Evolutionary conservation across 2,113 vertebrate genomes (phyloP), one percentile per base, ranked within the genome.

Genomic region (Thamnophis sirtalis): DNA sequence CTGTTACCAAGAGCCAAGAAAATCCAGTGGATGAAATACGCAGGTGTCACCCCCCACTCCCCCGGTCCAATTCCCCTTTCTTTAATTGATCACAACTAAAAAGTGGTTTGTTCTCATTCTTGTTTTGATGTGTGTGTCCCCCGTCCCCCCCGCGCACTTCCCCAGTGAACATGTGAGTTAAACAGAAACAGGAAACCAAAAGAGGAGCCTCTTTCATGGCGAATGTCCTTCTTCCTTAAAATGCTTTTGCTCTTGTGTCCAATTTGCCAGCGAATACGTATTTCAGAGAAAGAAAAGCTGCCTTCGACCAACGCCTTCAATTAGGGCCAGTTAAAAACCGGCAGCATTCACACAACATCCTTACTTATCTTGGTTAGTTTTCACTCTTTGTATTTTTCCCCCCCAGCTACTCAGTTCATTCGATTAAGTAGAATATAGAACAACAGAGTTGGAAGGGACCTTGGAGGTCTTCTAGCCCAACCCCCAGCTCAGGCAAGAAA

Each of bases 101-200:
- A 80, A 80, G 33, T 80, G 43, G 17, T 9, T 33, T 33, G 63
- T 33, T n/a, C 60, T n/a, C 60, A 1, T n/a, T 80, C 68, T 38
- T 26, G 58, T 33, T 80, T 73, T 73, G 7, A 19, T n/a, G 28
- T 68, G 28, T 1, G 8, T 54, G 53, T 73, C 19, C 19, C 19
- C n/a, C n/a, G n/a, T n/a, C 5, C 5, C 0, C 0, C 17, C 26
- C 13, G 0, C 5, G 43, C 43, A 43, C 5, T 80, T 38, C 17
- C 17, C 33, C 17, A 4, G 17, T 43, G 17, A 43, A 80, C 38
- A 80, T 21, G 68, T 80, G 68, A 38, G n/a, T 80, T 33, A 43
- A 73, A 43, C 15, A 43, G 17, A 80, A 43, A 43, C 17, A 80
- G 73, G 73, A 80, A 43, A 33, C 17, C 33, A 1, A 38, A 17